Base-by-base conservation (phyloP, 2,113 vertebrate species). In the Rhynchopsitta pachyrhyncha region DNA sequence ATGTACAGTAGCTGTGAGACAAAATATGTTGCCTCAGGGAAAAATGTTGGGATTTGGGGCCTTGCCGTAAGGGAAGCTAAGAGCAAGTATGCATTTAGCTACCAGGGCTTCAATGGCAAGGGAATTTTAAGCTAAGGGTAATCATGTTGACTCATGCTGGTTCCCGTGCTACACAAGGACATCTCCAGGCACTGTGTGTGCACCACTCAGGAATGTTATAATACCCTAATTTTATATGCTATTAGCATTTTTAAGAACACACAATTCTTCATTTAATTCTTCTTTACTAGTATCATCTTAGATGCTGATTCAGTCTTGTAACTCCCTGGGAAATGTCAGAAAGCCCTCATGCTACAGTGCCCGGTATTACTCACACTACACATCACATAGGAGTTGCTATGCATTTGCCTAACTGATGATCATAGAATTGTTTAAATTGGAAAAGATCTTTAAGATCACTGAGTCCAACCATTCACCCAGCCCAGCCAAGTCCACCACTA, bases 181-280 rank as follows among this genome's bases (percentile, higher is more conserved):
- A 28, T 25, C 59, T 63, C 35, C 0, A 0, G 60, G 47, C 59
- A 55, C 27, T 2, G 29, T 2, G 0, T 11, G 35, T 4, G 7
- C 84, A 28, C 73, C 1, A 6, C 63, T 90, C 46, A 64, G 76
- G 29, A 62, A 39, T 77, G 55, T 35, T 67, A 3, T 9, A 81
- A 47, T n/a, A 41, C 8, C 46, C 17, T 35, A 19, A 67, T 33
- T 82, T 90, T 37, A n/a, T 25, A n/a, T 68, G 37, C 46, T 68
- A 7, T 47, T 93, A 49, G 10, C 28, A 22, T 35, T 76, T 91
- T 42, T 46, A 73, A 75, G 44, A 67, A 29, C 35, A 19, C 1
- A 13, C 42, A 17, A 46, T 49, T 74, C 75, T 90, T 82, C 41
- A 6, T 73, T 77, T 90, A 66, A 63, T 81, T 75, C 55, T 35